These are phyloP conservation scores for Sylvilagus floridanus DNA, from an alignment of 2,797 vertebrate genomes.

Conservation along the genomic window DNA sequence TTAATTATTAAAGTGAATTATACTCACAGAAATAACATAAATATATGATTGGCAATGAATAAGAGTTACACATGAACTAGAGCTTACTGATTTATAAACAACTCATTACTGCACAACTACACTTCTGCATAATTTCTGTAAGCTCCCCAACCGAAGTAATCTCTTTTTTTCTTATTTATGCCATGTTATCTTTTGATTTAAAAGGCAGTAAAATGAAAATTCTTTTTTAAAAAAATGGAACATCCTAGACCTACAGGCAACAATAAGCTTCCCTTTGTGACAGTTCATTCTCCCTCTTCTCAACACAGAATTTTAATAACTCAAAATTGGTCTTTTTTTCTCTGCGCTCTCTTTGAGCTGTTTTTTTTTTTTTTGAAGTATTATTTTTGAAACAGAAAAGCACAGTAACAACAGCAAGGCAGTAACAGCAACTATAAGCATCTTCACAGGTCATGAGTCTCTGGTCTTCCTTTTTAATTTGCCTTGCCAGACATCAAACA, in stretches of 20 bases:
- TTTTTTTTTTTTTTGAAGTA: neutral
- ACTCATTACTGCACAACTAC: neutral
- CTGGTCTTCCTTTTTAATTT: neutral
- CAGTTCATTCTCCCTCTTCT: neutral
- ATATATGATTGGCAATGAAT: neutral
- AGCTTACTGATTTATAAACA: neutral
- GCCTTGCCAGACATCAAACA: neutral
- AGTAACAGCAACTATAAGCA: neutral
- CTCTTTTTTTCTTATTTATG: neutral
- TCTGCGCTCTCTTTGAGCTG: neutral
- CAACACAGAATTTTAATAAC: conserved; percentile 14
- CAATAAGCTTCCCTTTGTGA: neutral
- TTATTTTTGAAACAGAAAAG: conserved; percentile 11
- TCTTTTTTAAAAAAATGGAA: neutral
- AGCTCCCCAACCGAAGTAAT: conserved; percentile 15
- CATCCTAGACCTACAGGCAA: neutral
- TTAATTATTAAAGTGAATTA: neutral
- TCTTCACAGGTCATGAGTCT: neutral
- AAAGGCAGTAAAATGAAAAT: neutral
- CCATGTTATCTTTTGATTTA: neutral
- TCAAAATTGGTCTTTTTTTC: neutral
- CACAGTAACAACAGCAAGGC: neutral
- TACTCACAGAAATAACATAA: neutral
- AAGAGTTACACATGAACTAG: neutral
- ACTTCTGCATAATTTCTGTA: conserved; percentile 5